phyloP scores from a whole-genome alignment of 2,888 invertebrate genomes.

The Pristionchus japonicus region DNA sequence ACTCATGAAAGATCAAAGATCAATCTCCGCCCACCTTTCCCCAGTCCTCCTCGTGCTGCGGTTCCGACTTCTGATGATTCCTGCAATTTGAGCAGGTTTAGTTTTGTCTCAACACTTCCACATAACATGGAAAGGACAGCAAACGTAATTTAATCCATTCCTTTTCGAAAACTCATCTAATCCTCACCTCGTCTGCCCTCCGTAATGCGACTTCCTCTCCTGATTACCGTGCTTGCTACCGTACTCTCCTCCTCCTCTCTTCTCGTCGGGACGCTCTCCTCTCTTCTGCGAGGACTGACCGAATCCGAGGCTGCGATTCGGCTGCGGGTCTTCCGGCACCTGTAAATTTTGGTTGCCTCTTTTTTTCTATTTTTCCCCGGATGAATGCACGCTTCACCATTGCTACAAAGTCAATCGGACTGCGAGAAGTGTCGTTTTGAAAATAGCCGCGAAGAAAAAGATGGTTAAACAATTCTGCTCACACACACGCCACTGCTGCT shows the following conservation, averaged over 20 bases:
- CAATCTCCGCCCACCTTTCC: conserved; percentile 38
- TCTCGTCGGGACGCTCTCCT: conserved; percentile 1
- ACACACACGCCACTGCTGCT: no score
- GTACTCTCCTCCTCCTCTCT: conserved; percentile 24
- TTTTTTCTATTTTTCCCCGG: no score
- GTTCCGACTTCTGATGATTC: not conserved
- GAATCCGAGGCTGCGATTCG: not conserved
- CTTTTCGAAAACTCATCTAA: not conserved
- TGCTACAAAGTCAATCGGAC: no score
- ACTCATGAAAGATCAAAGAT: not conserved
- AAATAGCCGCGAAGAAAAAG: no score
- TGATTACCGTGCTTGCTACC: conserved; percentile 34
- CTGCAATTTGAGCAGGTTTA: not conserved
- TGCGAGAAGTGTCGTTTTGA: no score
- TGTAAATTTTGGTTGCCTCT: not conserved
- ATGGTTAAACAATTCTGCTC: no score
- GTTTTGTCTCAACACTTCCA: not conserved
- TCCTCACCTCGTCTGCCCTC: not conserved
- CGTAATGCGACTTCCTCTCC: not conserved
- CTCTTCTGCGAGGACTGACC: not conserved
- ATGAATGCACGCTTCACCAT: no score
- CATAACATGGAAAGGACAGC: not conserved
- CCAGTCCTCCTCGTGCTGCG: conserved; percentile 33
- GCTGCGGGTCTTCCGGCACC: conserved; percentile 43
- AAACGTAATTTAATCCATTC: no score